phyloP scores from a whole-genome alignment of 2,113 vertebrate genomes.

The Tupaia tana region DNA sequence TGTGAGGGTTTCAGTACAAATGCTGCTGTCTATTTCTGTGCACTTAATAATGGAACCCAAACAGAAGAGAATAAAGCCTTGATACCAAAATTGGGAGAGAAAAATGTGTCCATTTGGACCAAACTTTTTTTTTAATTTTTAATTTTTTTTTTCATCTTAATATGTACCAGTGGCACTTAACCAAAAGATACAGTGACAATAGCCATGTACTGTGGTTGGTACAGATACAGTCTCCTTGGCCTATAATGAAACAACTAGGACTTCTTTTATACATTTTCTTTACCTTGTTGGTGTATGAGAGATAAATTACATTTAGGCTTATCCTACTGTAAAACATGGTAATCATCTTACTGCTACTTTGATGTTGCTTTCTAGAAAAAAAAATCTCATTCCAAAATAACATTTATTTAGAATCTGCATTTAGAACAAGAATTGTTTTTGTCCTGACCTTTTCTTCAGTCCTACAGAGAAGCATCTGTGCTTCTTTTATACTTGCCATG shows the following conservation, averaged over 20 bases:
- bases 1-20: conserved; percentile 91
- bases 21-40: conserved; percentile 92
- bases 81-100: conserved; percentile 87
- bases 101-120: conserved; percentile 81
- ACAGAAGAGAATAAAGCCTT: conserved; percentile 87
- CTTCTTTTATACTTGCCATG: conserved; percentile 74
- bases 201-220: conserved; percentile 72
- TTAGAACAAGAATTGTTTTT: conserved; percentile 70
- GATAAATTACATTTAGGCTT: conserved; percentile 78
- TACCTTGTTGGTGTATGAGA: conserved; percentile 67
- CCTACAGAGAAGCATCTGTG: conserved; percentile 65
- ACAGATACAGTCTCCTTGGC: conserved; percentile 80
- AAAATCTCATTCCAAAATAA: conserved; percentile 66
- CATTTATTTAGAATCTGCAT: conserved; percentile 64
- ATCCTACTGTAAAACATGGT: conserved; percentile 73
- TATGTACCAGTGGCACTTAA: conserved; percentile 81
- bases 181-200: conserved; percentile 81
- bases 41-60: conserved; percentile 90
- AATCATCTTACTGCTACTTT: conserved; percentile 74
- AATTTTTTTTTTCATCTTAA: conserved; percentile 78
- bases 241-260: conserved; percentile 74
- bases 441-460: conserved; percentile 67
- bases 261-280: conserved; percentile 77
- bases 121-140: conserved; percentile 69
- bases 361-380: conserved; percentile 75